phyloP scores from a whole-genome alignment of 2,113 vertebrate genomes.

The Recurvirostra avosetta region DNA sequence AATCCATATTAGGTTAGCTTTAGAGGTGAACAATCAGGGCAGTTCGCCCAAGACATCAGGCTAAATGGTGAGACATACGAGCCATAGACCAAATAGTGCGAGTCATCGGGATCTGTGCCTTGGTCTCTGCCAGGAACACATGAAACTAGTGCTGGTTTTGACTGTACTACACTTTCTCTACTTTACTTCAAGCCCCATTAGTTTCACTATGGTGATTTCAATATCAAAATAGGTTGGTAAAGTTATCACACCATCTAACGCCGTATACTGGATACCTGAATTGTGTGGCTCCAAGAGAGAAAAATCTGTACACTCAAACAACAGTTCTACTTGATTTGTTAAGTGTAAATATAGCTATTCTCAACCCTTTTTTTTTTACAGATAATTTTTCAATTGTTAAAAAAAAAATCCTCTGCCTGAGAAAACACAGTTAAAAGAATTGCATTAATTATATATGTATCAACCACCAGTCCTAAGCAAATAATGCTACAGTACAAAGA shows the following conservation, averaged over 20 bases:
- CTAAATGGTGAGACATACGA: background rate
- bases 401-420: background rate
- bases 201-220: background rate
- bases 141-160: background rate
- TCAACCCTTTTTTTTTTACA: background rate
- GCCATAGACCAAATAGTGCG: background rate
- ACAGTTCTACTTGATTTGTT: background rate
- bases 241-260: background rate
- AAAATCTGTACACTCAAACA: background rate
- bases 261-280: background rate
- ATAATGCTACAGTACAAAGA: background rate
- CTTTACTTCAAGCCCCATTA: background rate
- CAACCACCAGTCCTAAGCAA: background rate
- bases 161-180: background rate
- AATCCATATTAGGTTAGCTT: background rate
- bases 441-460: background rate
- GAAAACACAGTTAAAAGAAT: background rate
- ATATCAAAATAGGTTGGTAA: background rate
- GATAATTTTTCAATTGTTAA: background rate
- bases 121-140: background rate
- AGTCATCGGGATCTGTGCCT: background rate
- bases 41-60: background rate
- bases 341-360: background rate
- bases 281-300: background rate
- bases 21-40: background rate